phyloP scores from a whole-genome alignment of 53 echinoderm and acorn worm species.

The Echinarachnius parma region DNA sequence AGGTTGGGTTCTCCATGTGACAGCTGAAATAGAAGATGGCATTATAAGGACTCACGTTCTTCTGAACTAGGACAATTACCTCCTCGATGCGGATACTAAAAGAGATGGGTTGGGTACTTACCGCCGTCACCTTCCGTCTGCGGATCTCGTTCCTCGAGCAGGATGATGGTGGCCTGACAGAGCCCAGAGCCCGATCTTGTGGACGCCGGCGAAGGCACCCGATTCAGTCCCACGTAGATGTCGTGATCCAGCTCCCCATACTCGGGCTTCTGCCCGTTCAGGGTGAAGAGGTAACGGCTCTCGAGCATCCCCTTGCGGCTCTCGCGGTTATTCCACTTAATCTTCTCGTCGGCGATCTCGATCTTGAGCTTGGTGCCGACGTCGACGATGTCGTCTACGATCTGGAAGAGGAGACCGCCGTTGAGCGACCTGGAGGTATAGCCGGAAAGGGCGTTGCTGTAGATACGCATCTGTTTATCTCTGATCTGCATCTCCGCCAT shows the following conservation, averaged over 20 bases:
- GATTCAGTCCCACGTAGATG: constrained; percentile 87
- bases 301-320: constrained; percentile 52
- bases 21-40: too few species aligned
- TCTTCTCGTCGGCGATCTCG: constrained; percentile 75
- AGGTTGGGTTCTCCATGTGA: too few species aligned
- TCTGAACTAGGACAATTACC: too few species aligned
- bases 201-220: constrained; percentile 68
- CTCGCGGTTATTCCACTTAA: constrained; percentile 85
- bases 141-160: constrained; percentile 46
- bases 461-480: constrained; percentile 81
- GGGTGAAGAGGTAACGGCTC: constrained; percentile 75
- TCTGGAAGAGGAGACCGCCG: constrained; percentile 78
- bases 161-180: constrained; percentile 73
- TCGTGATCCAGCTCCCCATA: constrained; percentile 75
- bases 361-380: constrained; percentile 65
- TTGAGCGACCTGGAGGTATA: constrained; percentile 73
- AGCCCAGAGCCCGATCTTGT: constrained; percentile 85
- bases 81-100: too few species aligned
- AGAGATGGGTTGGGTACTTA: too few species aligned
- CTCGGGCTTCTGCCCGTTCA: constrained; percentile 73
- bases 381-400: constrained; percentile 82
- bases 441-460: constrained; percentile 85
- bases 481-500: constrained; percentile 92
- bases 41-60: too few species aligned
- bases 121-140: background rate